Evolutionary conservation across 2,113 vertebrate species (phyloP).

Genomic region (Anolis carolinensis): DNA sequence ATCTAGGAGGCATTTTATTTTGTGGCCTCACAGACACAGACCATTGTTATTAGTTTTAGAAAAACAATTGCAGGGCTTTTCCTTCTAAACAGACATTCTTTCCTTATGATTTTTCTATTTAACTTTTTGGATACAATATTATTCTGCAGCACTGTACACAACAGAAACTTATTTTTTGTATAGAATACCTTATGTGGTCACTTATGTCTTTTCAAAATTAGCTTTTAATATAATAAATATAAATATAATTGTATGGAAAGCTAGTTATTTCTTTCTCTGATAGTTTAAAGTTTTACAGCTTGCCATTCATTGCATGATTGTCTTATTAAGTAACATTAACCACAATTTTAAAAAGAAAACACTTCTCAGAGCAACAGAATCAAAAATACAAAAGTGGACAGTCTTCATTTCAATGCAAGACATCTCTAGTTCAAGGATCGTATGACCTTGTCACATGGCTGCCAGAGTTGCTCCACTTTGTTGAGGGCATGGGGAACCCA

Average conservation of each 20-base stretch:
- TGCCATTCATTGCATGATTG: neutral
- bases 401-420: neutral
- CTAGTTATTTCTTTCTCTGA: constrained; percentile 8
- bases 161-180: neutral
- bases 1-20: neutral
- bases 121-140: neutral
- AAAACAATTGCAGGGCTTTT: neutral
- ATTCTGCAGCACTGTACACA: neutral
- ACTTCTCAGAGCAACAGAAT: neutral
- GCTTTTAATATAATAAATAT: neutral
- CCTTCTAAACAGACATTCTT: neutral
- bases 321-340: neutral
- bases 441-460: too few species aligned
- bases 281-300: neutral
- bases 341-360: neutral
- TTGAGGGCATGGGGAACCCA: too few species aligned
- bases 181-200: constrained; percentile 3
- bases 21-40: neutral
- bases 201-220: neutral
- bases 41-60: neutral
- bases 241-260: neutral
- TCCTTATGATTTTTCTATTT: neutral
- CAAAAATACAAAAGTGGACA: neutral
- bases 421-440: neutral
- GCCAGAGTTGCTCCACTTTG: too few species aligned